phyloP scores from a whole-genome alignment of 2,888 invertebrate species.

The Seladonia tumulorum region DNA sequence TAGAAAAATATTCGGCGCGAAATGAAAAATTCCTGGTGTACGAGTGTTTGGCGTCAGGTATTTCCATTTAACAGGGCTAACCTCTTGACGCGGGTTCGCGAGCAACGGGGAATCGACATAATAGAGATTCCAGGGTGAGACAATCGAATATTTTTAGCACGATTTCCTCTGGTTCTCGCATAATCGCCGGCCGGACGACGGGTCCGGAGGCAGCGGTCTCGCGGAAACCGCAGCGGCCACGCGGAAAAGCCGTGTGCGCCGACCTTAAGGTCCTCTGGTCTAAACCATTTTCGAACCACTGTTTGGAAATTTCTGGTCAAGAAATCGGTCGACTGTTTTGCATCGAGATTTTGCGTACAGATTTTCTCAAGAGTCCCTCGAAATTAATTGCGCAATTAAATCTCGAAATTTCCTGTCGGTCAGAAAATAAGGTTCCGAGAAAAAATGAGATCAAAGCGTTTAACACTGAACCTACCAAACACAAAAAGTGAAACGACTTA shows the following conservation, averaged over 20 bases:
- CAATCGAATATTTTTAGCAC: conserved; percentile 48
- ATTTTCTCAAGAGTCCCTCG: background rate
- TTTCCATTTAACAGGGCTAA: conserved; percentile 24
- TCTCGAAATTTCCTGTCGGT: too few species aligned
- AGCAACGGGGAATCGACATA: conserved; percentile 25
- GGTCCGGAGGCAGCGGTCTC: conserved; percentile 70
- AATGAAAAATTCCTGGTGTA: conserved; percentile 23
- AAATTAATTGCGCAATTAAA: too few species aligned
- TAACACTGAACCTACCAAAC: too few species aligned
- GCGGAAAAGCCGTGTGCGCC: conserved; percentile 73
- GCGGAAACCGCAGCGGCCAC: conserved; percentile 77
- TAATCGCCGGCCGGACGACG: conserved; percentile 66
- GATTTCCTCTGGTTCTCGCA: conserved; percentile 44
- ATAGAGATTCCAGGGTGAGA: conserved; percentile 47
- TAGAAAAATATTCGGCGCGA: background rate
- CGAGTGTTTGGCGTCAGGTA: conserved; percentile 7
- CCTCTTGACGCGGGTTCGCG: conserved; percentile 17
- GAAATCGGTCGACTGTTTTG: background rate
- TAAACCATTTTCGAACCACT: background rate
- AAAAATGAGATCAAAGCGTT: too few species aligned
- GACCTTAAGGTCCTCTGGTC: conserved; percentile 14
- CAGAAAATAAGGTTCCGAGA: too few species aligned
- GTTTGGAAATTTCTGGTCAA: background rate
- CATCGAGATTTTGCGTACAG: background rate
- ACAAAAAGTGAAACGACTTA: too few species aligned